These are phyloP conservation scores for Pristionchus japonicus DNA, from an alignment of 2,888 invertebrate species.

Conservation along the genomic window DNA sequence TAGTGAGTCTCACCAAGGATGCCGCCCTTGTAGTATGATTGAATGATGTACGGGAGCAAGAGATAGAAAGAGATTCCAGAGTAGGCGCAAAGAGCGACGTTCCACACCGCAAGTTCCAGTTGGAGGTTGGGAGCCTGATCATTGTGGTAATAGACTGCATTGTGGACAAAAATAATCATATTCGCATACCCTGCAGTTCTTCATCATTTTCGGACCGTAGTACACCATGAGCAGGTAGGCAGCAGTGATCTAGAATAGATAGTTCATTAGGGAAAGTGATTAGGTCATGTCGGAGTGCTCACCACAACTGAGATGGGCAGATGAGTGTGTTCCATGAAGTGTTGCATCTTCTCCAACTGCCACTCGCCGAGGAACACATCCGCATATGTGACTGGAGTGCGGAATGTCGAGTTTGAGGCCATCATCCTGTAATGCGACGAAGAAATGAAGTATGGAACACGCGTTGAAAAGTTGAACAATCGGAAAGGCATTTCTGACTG, in stretches of 20 bases:
- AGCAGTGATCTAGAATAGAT: conserved; percentile 59
- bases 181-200: conserved; percentile 71
- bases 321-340: conserved; percentile 60
- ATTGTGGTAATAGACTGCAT: too few relatives aligned
- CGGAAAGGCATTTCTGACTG: too few relatives aligned
- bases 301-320: conserved; percentile 9
- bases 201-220: conserved; percentile 66
- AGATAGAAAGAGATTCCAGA: conserved; percentile 90
- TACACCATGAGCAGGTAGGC: conserved; percentile 67
- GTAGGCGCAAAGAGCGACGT: conserved; percentile 88
- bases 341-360: conserved; percentile 65
- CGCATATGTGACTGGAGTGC: too few relatives aligned
- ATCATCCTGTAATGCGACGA: too few relatives aligned
- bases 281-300: neutral
- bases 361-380: conserved; percentile 67
- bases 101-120: conserved; percentile 66
- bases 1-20: neutral
- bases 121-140: neutral
- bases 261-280: neutral
- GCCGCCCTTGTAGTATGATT: conserved; percentile 5
- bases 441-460: too few relatives aligned
- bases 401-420: too few relatives aligned
- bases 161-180: too few relatives aligned
- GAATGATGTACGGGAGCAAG: conserved; percentile 82
- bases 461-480: too few relatives aligned